Conservation (phyloP, 2,797 vertebrate genomes). For the Coregonus ussuriensis region DNA sequence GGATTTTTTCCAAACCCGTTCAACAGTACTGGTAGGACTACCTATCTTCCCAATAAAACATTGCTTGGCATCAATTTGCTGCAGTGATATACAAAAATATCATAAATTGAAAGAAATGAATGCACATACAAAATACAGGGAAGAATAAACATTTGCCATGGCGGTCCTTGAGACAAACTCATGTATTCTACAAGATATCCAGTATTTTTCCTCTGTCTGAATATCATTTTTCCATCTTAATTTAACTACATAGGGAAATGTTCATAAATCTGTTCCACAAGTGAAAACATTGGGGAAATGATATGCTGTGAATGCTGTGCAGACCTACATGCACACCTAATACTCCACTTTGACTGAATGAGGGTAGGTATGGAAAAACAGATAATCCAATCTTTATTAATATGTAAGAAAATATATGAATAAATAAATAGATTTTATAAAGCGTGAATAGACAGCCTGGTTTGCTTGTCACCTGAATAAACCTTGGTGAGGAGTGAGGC, state of each 20-base stretch:
- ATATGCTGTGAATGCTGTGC: slow-evolving; percentile 26
- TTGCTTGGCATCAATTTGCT: no score
- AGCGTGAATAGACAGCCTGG: background rate
- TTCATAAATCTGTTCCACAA: slow-evolving; percentile 64
- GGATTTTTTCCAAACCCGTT: no score
- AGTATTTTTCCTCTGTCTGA: slow-evolving; percentile 64
- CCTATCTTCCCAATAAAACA: no score
- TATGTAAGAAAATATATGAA: slow-evolving; percentile 41
- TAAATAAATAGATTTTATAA: background rate
- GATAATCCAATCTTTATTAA: background rate
- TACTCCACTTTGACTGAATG: slow-evolving; percentile 41
- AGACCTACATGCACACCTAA: slow-evolving; percentile 41
- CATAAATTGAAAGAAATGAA: background rate
- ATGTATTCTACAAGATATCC: slow-evolving; percentile 45
- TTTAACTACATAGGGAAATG: slow-evolving; percentile 50
- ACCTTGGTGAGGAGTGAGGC: background rate
- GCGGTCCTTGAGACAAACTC: slow-evolving; percentile 53
- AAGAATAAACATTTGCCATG: slow-evolving; percentile 28
- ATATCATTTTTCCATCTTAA: slow-evolving; percentile 39
- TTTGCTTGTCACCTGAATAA: background rate
- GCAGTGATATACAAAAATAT: background rate
- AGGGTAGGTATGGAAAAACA: slow-evolving; percentile 35
- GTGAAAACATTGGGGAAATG: slow-evolving; percentile 67
- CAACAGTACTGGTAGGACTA: no score
- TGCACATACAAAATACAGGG: background rate